Base-by-base conservation (phyloP, 2,888 invertebrate genomes). In the Neocrepidodera transversa region DNA sequence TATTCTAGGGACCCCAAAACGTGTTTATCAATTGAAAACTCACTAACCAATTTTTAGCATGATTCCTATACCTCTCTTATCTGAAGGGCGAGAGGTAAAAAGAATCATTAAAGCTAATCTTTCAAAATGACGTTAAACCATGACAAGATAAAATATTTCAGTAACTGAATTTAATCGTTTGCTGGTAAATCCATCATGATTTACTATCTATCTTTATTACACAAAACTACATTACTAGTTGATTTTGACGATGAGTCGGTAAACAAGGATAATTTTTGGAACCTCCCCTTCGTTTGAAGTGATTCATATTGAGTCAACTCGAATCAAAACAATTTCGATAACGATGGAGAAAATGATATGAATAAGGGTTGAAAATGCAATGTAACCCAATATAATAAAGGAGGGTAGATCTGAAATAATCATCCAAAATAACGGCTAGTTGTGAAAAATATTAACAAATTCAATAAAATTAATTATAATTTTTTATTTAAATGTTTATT, bases 261-360 rank as follows among this genome's bases (percentile, higher is more conserved):
- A 52, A 42, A 52, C 42, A 42, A 52, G n/a, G 7, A 42, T 43
- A 20, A 53, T 43, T 53, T 38, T 43, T 32, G 18, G 32, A 32
- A 20, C 53, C 20, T 43, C 53, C 53, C 53, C 43, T 23, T 35
- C 28, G 13, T 10, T 53, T 14, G 20, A 35, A 43, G 43, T 53
- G 53, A 53, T 32, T 53, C 53, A 53, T 45, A 26, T 51, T 8
- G 50, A 38, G 47, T 58, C 47, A 43, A 50, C 13, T 45, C 30
- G 26, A 57, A 48, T 48, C 47, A 50, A 54, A 59, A 55, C 55
- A 47, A 55, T 60, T 55, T 55, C 38, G 40, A 45, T 35, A 51
- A 43, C 48, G 54, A 23, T 43, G 50, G 17, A 51, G 51, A 51
- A 30, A 28, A 40, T 13, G 7, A 1, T 28, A 30, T 13, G 30